Base-by-base conservation (phyloP, 1,140 invertebrate species). In the Drosophila pseudoobscura region DNA sequence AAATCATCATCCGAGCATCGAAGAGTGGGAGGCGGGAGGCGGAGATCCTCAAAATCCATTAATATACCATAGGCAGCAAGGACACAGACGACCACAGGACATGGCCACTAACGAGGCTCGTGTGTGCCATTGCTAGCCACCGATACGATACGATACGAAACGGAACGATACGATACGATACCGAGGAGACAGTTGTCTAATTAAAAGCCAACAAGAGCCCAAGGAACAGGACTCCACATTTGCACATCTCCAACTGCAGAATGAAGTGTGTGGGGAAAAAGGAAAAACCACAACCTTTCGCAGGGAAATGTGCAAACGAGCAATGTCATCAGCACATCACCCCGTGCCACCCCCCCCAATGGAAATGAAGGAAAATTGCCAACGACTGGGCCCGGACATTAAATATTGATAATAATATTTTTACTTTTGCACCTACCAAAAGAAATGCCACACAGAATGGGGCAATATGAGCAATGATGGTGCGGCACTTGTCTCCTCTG, bases 181-280 rank as follows among this genome's bases (percentile, higher is more conserved):
- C 24, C 4, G 24, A 5, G 24, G 35, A 39, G 74, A 65, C 64
- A 72, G 65, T 57, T 61, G 74, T 82, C 78, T 82, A 78, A 82
- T 82, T 82, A 82, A 82, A 82, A 70, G 74, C 74, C 75, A 78
- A 82, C 79, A 62, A 61, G 62, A 11, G 35, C 11, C 11, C 35
- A 45, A 62, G 59, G 63, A 78, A 70, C 76, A 63, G 73, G 75
- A 46, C 45, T 63, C 31, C 31, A 35, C 35, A 39, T 13, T 39
- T 39, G 3, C 35, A 39, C 35, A 39, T 11, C 31, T 11, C 9
- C 31, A 11, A 11, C 11, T 39, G 35, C 3, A 1, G 11, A 76
- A 50, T 57, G 59, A 39, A 24, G 59, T 3, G 31, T 8, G 29
- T 31, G 29, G 2, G 17, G 17, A 17, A 31, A 31, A 31, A 31